These are phyloP conservation scores for Brachymystax lenok DNA, from an alignment of 2,797 vertebrate genomes.

Conservation along the genomic window DNA sequence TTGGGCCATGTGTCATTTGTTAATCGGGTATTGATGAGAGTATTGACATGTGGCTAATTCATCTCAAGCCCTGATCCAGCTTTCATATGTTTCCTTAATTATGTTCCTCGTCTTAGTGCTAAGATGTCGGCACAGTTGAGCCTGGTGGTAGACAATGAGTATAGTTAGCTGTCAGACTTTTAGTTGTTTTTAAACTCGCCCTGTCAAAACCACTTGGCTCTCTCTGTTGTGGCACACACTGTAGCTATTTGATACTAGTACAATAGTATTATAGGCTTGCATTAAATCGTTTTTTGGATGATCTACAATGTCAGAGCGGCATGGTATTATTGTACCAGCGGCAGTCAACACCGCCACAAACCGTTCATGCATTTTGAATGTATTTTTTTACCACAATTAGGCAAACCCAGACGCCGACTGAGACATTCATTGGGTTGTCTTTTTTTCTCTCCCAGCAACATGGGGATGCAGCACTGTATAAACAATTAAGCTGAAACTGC, in stretches of 20 bases:
- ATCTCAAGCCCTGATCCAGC: conserved; percentile 88
- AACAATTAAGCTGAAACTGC: conserved; percentile 85
- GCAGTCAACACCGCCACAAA: neutral
- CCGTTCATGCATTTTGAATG: conserved; percentile 69
- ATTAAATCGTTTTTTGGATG: neutral
- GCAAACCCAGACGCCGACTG: conserved; percentile 82
- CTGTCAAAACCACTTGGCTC: neutral
- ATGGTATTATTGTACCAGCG: neutral
- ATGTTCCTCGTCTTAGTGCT: conserved; percentile 97
- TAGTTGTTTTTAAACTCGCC: neutral
- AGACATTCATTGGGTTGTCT: conserved; percentile 79
- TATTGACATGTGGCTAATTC: conserved; percentile 98
- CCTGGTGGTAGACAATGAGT: conserved; percentile 79
- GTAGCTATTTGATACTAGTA: neutral
- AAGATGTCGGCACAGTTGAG: conserved; percentile 76
- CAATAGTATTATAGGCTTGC: neutral
- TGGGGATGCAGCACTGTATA: conserved; percentile 80
- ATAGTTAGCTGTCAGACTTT: conserved; percentile 75
- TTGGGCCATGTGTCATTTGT: conserved; percentile 99
- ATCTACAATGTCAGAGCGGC: neutral
- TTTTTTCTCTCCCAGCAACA: conserved; percentile 82
- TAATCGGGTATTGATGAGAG: conserved; percentile 99
- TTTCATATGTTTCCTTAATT: conserved; percentile 99
- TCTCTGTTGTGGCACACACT: conserved; percentile 9
- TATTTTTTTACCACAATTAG: conserved; percentile 82